Base-by-base conservation (phyloP, 2,113 vertebrate species). In the Polypterus bichir region DNA sequence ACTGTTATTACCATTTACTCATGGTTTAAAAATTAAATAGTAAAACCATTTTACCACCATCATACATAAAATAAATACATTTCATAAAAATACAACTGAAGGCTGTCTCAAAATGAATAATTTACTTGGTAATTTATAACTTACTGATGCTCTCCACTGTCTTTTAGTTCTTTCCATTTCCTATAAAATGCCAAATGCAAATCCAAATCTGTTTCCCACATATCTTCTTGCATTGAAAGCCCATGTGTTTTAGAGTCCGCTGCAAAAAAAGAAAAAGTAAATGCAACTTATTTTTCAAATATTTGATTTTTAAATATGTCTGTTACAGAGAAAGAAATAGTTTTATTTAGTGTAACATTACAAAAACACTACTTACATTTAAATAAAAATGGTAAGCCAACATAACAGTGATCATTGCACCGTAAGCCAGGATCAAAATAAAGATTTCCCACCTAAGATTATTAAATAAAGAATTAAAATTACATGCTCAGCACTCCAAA, bases 341-440 rank as follows among this genome's bases (percentile, higher is more conserved):
- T 27, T 55, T 54, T 27, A 27, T 27, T 27, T 27, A 27, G 27
- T 27, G 27, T 27, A 27, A 27, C 27, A 9, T 6, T 4, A 44
- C 7, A 46, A 49, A 44, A 61, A 47, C 5, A 66, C 60, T 64
- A 89, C 92, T 93, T 89, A 98, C 95, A 83, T 88, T 92, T 98
- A 68, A 88, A 81, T n/a, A 97, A 77, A 83, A 97, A 97, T 65
- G 93, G 94, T 68, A 97, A 79, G 74, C 96, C 96, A 69, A 91
- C 85, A 67, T 98, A 98, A 84, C 96, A 97, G 59, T 85, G 89
- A 82, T 93, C 91, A 65, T 89, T 92, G 81, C 96, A 98, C 49
- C 93, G 90, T 68, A 94, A 87, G 74, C 87, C 75, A 75, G 94
- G 86, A 61, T 98, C 96, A 86, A 97, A 98, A 88, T 97, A 98